Base-by-base conservation (phyloP, 2,888 invertebrate genomes). In the Mesorhabditis spiculigera region DNA sequence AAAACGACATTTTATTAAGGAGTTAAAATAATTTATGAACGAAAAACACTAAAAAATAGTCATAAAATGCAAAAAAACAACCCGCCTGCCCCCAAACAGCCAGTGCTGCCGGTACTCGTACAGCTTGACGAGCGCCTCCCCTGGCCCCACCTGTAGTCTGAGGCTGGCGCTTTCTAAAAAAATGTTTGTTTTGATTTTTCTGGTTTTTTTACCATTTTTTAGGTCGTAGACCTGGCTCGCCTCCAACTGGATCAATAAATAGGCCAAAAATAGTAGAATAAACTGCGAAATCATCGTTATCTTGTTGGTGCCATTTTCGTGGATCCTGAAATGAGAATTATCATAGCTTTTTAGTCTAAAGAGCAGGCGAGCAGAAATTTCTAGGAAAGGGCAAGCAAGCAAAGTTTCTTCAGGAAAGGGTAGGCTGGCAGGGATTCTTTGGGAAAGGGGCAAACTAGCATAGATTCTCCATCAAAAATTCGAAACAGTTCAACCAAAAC, bases 201-300 rank as follows among this genome's bases (percentile, higher is more conserved):
- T 28, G 28, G 28, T 28, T 28, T 28, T 28, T 13, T 13, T 50
- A 50, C 58, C 58, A 50, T 50, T 50, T 50, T 10, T 50, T 50
- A 50, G n/a, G n/a, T 50, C 58, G n/a, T 50, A 50, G 58, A 50
- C 58, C n/a, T 50, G 28, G 28, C 28, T 50, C 58, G 58, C 58
- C n/a, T 50, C 28, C 28, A 28, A 28, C 28, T 28, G 28, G 28
- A 28, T 28, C 28, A 28, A 28, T 1, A 28, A 28, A 28, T 28
- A 28, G 28, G 28, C 28, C 28, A 28, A 28, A 28, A 28, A 28
- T 28, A 28, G 28, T 28, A 28, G 28, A 28, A 28, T 28, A 28
- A 28, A 28, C 28, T 28, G 28, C 58, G 58, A 50, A 50, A n/a
- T n/a, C 10, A 50, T 50, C 58, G n/a, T 50, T n/a, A n/a, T 50